Percentiles rank a stretch among this genome's conserved stretches.
phyloP scores from a whole-genome alignment of 2,113 vertebrate genomes.

The Apaloderma vittatum region DNA sequence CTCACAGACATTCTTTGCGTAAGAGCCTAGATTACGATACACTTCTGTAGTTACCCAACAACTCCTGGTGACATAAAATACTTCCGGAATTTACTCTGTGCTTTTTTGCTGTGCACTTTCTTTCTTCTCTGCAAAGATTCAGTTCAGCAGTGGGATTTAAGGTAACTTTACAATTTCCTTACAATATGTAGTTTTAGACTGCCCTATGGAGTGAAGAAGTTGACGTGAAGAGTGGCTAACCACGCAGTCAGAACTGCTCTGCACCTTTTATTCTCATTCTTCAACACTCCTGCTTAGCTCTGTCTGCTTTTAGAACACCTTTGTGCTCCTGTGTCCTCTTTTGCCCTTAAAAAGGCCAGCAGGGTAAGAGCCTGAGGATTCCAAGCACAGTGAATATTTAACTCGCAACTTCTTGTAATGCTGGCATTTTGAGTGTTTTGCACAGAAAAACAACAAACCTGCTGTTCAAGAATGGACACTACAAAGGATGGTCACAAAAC shows the following conservation, averaged over 20 bases:
- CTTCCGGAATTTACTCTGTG: background rate
- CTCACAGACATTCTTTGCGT: background rate
- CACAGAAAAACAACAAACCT: background rate
- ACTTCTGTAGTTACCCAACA: background rate
- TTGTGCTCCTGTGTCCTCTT: background rate
- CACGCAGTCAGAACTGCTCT: background rate
- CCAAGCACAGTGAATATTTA: background rate
- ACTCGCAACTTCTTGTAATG: background rate
- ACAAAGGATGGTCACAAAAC: background rate
- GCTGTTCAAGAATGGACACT: background rate
- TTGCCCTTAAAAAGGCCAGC: background rate
- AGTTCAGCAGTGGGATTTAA: background rate
- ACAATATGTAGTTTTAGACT: background rate
- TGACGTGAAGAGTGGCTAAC: background rate
- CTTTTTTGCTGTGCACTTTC: background rate
- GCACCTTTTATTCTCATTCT: background rate
- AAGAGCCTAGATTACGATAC: background rate
- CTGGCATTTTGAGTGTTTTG: background rate
- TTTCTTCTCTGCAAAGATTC: background rate
- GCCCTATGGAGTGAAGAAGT: background rate
- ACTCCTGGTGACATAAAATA: background rate
- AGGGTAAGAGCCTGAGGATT: background rate
- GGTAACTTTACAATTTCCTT: background rate
- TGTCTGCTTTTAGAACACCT: background rate
- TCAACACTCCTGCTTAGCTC: background rate